Conservation (phyloP, 1,140 invertebrate species). For the Physella acuta region DNA sequence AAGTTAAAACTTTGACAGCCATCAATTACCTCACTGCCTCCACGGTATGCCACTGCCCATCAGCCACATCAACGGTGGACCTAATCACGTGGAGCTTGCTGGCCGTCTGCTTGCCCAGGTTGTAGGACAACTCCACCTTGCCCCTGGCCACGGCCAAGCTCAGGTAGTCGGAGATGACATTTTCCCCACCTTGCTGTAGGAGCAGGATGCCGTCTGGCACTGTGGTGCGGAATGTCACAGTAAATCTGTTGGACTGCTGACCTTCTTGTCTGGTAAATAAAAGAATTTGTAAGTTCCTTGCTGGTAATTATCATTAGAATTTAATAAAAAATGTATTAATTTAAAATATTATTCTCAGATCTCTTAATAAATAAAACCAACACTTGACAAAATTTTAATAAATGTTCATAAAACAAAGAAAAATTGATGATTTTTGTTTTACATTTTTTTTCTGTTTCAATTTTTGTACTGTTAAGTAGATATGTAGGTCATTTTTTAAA, state of each 20-base stretch:
- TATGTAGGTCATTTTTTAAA: too few relatives aligned
- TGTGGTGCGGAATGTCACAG: conserved; percentile 72
- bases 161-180: conserved; percentile 65
- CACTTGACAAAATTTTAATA: not conserved
- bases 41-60: conserved; percentile 76
- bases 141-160: conserved; percentile 68
- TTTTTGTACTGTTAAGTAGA: too few relatives aligned
- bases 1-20: too few relatives aligned
- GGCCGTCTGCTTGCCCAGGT: conserved; percentile 66
- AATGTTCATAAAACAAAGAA: too few relatives aligned
- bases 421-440: too few relatives aligned
- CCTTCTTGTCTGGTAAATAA: conserved; percentile 60
- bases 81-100: conserved; percentile 62
- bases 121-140: conserved; percentile 68
- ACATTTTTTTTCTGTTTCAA: too few relatives aligned
- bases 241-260: conserved; percentile 72
- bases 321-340: not conserved
- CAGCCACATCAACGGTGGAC: conserved; percentile 69
- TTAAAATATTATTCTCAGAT: not conserved
- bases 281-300: too few relatives aligned
- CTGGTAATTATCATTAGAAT: not conserved
- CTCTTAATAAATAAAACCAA: not conserved
- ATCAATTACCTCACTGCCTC: too few relatives aligned
- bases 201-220: conserved; percentile 70
- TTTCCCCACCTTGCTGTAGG: conserved; percentile 68